Base-by-base conservation (phyloP, 2,113 vertebrate genomes). In the Varanus salvator region DNA sequence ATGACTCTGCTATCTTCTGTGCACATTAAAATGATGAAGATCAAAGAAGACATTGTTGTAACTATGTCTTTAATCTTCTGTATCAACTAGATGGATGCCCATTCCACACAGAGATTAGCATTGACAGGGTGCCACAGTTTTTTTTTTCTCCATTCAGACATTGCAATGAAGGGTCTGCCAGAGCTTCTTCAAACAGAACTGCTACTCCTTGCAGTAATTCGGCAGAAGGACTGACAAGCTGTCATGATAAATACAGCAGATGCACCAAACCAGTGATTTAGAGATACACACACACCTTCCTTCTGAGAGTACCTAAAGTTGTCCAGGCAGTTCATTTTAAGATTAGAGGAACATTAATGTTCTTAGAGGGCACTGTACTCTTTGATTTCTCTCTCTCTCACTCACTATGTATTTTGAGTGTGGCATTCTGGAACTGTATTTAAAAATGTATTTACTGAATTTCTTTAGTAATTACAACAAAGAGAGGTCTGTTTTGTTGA, bases 161-260 rank as follows among this genome's bases (percentile, higher is more conserved):
- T 2, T 80, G 64, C 68, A 82, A 75, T 52, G 60, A 80, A 66
- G 64, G 64, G 34, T 85, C 52, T 89, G 38, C 57, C 50, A 0
- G 50, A 71, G 80, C 38, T 54, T 83, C 80, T 84, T 81, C 60
- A 68, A 86, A 78, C 34, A 89, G 76, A 38, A 57, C 31, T 74
- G 9, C 25, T 15, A 38, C 60, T 88, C 82, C 21, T 11, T 2
- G 50, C 64, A 8, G 0, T 84, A 1, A 23, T 15, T 83, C 48
- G 25, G 66, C 87, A 34, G 83, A 34, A 87, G 89, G 85, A 68
- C 50, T 77, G 74, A 77, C 85, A 91, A 84, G 0, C 80, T 90
- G 84, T 82, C 86, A 83, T 57, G 34, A 19, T 21, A 15, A 25
- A 69, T 83, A 54, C 71, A 84, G 80, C 72, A 91, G 90, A 25